A percentile compares a stretch with the other conserved stretches of the same genome.
Evolutionary conservation across 2,113 vertebrate genomes (phyloP).

Genomic region (Nettapus auritus): DNA sequence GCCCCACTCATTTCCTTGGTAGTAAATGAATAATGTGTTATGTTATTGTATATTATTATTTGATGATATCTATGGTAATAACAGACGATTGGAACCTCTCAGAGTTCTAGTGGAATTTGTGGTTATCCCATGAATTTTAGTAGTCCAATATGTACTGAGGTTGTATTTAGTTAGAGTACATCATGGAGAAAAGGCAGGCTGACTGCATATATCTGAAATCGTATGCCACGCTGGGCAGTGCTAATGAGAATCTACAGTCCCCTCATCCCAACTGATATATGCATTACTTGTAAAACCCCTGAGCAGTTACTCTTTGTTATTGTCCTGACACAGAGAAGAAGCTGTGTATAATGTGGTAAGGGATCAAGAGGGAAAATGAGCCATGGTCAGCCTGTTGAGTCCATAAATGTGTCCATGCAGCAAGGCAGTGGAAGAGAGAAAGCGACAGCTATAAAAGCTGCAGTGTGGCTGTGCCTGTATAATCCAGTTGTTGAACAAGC

Average conservation of each 20-base stretch:
- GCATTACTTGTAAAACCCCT: neutral
- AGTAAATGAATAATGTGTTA: neutral
- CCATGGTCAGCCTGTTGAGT: neutral
- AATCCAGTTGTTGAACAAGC: conserved; percentile 5
- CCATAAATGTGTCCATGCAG: neutral
- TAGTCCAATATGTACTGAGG: neutral
- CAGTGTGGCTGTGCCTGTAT: neutral
- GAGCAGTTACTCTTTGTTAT: neutral
- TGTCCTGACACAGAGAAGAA: neutral
- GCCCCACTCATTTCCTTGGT: neutral
- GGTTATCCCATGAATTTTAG: neutral
- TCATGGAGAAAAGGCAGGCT: neutral
- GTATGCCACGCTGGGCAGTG: neutral
- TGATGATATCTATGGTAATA: neutral
- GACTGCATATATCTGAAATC: neutral
- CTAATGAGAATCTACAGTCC: neutral
- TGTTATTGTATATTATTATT: no score
- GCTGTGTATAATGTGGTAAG: neutral
- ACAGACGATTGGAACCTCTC: neutral
- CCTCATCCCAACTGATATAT: neutral
- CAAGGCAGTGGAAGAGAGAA: neutral
- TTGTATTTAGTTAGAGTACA: neutral
- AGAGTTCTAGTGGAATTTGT: neutral
- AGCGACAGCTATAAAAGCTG: neutral
- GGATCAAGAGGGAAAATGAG: neutral